Base-by-base conservation (phyloP, 2,888 invertebrate genomes). In the Chromoteleia sp. region DNA sequence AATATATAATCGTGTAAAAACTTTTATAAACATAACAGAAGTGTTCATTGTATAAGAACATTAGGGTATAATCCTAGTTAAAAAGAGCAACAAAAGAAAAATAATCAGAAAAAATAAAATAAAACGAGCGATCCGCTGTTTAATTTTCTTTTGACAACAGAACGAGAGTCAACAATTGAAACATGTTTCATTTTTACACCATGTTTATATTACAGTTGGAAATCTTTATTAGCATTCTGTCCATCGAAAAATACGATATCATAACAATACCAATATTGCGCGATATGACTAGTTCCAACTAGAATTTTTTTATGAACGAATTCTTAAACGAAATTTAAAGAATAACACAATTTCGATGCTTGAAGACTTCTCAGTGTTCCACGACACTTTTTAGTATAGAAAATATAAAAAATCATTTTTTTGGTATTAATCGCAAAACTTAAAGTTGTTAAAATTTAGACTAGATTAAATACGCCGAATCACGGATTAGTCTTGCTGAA, bases 1-100 rank as follows among this genome's bases (percentile, higher is more conserved):
- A 86, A 87, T 87, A 86, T 84, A 85, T 85, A 84, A 85, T 82
- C 70, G 76, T 82, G 86, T 87, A 87, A 85, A 87, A 87, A 86
- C 85, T 85, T 59, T 59, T 85, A 87, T 83, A 85, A 86, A 88
- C 85, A 83, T 83, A 86, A 85, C 83, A 86, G 71, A 71, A 71
- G 12, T 41, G n/a, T 39, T 56, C 15, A 33, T 15, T 41, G 29
- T 61, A 71, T 61, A 71, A 71, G 36, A 67, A 67, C 8, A 67
- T 25, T 5, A 33, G 30, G 30, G 10, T 21, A 29, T 50, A 33
- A 19, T 21, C 48, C 25, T 25, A 43, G 8, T n/a, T 59, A 19
- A 43, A 41, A 59, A 43, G 17, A 25, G 29, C 59, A 58, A 21
- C 8, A 41, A 58, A 25, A 58, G 10, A 21, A 52, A 52, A 52